Base-by-base conservation (phyloP, 2,797 vertebrate genomes). In the Saxicola maurus region DNA sequence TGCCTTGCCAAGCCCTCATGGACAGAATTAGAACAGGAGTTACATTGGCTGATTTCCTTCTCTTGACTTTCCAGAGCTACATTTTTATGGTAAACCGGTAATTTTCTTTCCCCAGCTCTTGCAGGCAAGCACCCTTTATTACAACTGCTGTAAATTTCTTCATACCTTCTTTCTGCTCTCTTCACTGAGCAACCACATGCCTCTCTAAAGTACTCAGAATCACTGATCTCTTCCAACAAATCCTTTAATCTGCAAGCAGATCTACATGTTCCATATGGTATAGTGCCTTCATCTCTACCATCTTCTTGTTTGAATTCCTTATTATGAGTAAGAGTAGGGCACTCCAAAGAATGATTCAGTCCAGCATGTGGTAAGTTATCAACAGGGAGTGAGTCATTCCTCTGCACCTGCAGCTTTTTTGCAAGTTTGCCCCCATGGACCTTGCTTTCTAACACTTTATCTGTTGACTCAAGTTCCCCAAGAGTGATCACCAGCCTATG, bases 191-290 rank as follows among this genome's bases (percentile, higher is more conserved):
- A 2, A 0, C 75, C 95, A 61, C 35, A 14, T 14, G 59, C 75
- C 87, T 97, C 96, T 77, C 89, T 96, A 30, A 97, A 95, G 74
- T 91, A 96, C 80, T 97, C 95, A 1, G 96, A 97, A 92, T 96
- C 96, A 79, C 95, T 96, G 57, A 97, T 96, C 74, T 97, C 97
- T 86, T 97, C 96, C 82, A 98, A 87, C 28, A 96, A 93, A 89
- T 97, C 93, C 82, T 94, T 96, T 82, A 97, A 86, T 81, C 95
- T 93, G 78, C 79, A 81, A 62, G 90, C 57, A 49, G 89, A 77
- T 27, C 66, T 82, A 56, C 33, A 61, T 21, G 82, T 51, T 35
- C 64, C 68, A 30, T 62, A 60, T 3, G 71, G 76, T 27, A 92
- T 24, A 7, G 90, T 82, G 82, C 87, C 68, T 59, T 78, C 81